phyloP scores from a whole-genome alignment of 2,113 vertebrate species.

The Anolis sagrei region DNA sequence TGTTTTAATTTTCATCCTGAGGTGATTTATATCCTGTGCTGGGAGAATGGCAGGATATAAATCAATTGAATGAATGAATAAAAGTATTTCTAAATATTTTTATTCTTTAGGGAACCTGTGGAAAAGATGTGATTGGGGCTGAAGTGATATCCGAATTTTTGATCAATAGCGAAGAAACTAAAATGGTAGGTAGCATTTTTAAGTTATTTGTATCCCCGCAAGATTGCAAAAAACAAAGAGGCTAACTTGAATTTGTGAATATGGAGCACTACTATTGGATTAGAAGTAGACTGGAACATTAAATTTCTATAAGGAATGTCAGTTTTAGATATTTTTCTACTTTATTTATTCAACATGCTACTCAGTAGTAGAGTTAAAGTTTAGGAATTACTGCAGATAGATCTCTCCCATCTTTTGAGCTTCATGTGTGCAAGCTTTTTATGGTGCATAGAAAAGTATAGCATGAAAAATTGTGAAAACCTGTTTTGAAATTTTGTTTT shows the following conservation, averaged over 20 bases:
- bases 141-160: conserved; percentile 92
- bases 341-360: neutral
- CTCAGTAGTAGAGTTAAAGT: neutral
- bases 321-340: neutral
- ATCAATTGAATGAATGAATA: too few relatives aligned
- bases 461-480: neutral
- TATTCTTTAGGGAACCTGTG: conserved; percentile 72
- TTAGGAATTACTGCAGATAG: too few relatives aligned
- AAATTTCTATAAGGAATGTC: neutral
- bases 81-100: conserved; percentile 27
- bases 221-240: neutral
- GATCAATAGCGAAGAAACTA: conserved; percentile 91
- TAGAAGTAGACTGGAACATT: neutral
- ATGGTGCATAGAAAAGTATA: neutral
- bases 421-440: neutral
- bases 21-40: too few relatives aligned
- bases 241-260: neutral
- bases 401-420: neutral
- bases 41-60: too few relatives aligned
- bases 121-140: conserved; percentile 82
- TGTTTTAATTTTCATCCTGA: too few relatives aligned
- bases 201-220: neutral
- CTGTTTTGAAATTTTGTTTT: neutral
- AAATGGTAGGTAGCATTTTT: conserved; percentile 80
- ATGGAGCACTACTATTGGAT: neutral